These are phyloP conservation scores for Sarcophaga bullata DNA, from an alignment of 1,140 invertebrate species.

Conservation along the genomic window DNA sequence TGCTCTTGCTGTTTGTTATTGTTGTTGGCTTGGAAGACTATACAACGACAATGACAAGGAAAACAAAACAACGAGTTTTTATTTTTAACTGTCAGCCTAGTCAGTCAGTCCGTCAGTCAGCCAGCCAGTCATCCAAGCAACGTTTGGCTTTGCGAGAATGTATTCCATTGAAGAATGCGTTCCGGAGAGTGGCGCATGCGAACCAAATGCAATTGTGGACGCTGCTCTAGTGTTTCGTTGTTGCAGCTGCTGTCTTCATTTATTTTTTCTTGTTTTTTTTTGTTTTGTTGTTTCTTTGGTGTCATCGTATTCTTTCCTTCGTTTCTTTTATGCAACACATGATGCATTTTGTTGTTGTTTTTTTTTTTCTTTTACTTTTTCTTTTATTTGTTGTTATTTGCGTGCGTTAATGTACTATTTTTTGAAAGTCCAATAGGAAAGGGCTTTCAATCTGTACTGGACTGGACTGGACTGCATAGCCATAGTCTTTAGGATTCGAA, in stretches of 20 bases:
- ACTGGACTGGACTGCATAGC: too few relatives aligned
- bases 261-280: too few relatives aligned
- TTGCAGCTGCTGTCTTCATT: conserved; percentile 20
- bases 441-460: too few relatives aligned
- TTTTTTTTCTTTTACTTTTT: too few relatives aligned
- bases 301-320: not conserved
- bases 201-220: conserved; percentile 36
- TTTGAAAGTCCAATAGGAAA: conserved; percentile 8
- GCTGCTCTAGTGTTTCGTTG: not conserved
- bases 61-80: not conserved
- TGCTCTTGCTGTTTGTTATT: not conserved
- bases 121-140: not conserved
- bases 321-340: not conserved
- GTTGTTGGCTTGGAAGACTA: conserved; percentile 23
- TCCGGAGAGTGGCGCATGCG: conserved; percentile 33
- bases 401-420: not conserved
- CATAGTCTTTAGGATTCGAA: too few relatives aligned
- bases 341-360: not conserved
- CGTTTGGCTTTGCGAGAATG: not conserved
- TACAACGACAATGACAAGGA: not conserved
- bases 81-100: not conserved
- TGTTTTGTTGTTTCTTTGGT: too few relatives aligned
- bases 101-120: not conserved
- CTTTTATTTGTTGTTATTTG: too few relatives aligned
- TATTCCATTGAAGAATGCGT: conserved; percentile 37